Percentiles rank a stretch among this genome's conserved stretches.
Evolutionary conservation across 2,888 invertebrate species (phyloP).

Genomic region (Nysson spinosus): DNA sequence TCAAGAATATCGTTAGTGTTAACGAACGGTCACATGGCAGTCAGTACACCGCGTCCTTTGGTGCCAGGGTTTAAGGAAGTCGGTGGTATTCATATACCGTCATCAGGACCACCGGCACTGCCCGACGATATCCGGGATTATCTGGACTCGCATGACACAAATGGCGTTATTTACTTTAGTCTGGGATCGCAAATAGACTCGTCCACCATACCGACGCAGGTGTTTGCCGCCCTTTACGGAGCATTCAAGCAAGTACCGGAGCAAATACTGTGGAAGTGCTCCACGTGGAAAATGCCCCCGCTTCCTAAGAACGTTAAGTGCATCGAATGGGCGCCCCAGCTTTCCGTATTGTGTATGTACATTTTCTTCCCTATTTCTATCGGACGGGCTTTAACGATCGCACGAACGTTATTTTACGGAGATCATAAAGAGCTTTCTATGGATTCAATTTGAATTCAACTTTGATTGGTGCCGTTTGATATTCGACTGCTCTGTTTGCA

Average conservation of each 20-base stretch:
- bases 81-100: constrained; percentile 79
- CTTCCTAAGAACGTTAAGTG: constrained; percentile 69
- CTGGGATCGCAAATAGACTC: constrained; percentile 47
- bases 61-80: constrained; percentile 78
- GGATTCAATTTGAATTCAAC: not conserved
- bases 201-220: constrained; percentile 45
- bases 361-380: constrained; percentile 8
- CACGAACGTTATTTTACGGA: constrained; percentile 18
- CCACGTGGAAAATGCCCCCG: constrained; percentile 48
- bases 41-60: constrained; percentile 77
- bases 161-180: constrained; percentile 56
- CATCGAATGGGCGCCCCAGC: constrained; percentile 67
- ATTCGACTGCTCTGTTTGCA: too few relatives aligned
- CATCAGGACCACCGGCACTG: constrained; percentile 44
- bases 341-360: constrained; percentile 58
- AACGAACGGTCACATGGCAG: constrained; percentile 78
- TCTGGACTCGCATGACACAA: constrained; percentile 29
- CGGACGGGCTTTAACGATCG: constrained; percentile 12
- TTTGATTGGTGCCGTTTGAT: too few relatives aligned
- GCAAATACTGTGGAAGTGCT: constrained; percentile 63
- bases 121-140: constrained; percentile 37
- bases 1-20: constrained; percentile 78
- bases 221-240: constrained; percentile 50
- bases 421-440: constrained; percentile 7
- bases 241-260: constrained; percentile 62